Base-by-base conservation (phyloP, 2,888 invertebrate species). In the Dasypogon diadema region DNA sequence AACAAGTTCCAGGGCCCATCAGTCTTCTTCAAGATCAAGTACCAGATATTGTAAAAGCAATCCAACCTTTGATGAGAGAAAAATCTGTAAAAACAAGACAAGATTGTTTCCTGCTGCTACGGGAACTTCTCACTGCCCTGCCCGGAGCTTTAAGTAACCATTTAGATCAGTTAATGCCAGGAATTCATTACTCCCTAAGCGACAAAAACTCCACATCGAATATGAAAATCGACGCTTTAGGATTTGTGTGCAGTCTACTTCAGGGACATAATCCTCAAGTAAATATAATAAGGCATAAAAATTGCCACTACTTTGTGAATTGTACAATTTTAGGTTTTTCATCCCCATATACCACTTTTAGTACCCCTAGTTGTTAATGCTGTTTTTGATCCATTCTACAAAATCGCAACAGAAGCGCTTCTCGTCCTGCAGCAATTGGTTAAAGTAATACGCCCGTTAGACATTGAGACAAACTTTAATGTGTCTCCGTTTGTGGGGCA, bases 201-300 rank as follows among this genome's bases (percentile, higher is more conserved):
- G 98, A 98, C 83, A 97, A 97, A 83, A 94, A 94, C 83, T 95
- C 97, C 0, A 96, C 96, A 56, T 97, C 97, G 68, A 98, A 98
- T 80, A 98, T 99, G 95, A 97, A 97, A 88, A 99, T 99, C 81
- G 98, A 98, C 84, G 96, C 98, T 0, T 87, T 99, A 55, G 92
- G 94, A 55, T 99, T 99, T 87, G 90, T 99, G 0, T 84, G 83
- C 78, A 84, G 84, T 1, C 77, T 86, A 73, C 80, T 86, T 1
- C 85, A 84, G 76, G 83, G 84, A 2, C 86, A 87, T 76, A 85
- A 83, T 37, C 84, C 86, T 0, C 83, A 83, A 58, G 80, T 80
- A 55, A 73, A 42, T 51, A n/a, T 30, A 21, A 14, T 30, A 74
- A 51, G 16, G 30, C 10, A 22, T n/a, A 16, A 16, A 68, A 48